Evolutionary conservation across 2,888 invertebrate genomes (phyloP).

Genomic region (Phragmatobia fuliginosa): DNA sequence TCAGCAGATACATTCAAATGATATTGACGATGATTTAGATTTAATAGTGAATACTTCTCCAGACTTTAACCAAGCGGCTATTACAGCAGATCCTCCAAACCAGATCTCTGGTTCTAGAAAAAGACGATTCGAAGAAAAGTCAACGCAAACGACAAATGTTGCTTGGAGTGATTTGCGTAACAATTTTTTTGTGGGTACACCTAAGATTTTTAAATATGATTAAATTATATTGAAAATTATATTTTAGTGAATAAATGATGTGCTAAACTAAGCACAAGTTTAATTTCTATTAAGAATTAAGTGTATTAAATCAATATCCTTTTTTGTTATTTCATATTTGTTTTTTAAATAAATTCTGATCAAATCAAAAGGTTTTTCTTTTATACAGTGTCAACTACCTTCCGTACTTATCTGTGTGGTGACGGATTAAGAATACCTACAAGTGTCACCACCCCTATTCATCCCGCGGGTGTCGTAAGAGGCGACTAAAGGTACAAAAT

Average conservation of each 20-base stretch:
- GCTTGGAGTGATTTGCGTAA: slow-evolving; percentile 35
- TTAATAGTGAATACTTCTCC: slow-evolving; percentile 24
- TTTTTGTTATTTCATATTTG: neutral
- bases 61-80: neutral
- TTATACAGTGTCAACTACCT: no score
- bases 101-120: slow-evolving; percentile 24
- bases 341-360: no score
- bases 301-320: neutral
- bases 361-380: no score
- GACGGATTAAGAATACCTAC: no score
- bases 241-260: neutral
- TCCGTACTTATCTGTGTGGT: no score
- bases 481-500: no score
- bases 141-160: slow-evolving; percentile 14
- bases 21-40: slow-evolving; percentile 24
- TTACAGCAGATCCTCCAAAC: neutral
- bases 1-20: slow-evolving; percentile 16
- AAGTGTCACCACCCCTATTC: no score
- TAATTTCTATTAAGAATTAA: neutral
- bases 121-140: slow-evolving; percentile 28
- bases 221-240: no score
- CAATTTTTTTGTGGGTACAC: slow-evolving; percentile 43
- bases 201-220: slow-evolving; percentile 40
- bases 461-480: no score
- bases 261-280: neutral